Conservation (phyloP, 2,888 invertebrate genomes). For the Drosophila nr. medialis region DNA sequence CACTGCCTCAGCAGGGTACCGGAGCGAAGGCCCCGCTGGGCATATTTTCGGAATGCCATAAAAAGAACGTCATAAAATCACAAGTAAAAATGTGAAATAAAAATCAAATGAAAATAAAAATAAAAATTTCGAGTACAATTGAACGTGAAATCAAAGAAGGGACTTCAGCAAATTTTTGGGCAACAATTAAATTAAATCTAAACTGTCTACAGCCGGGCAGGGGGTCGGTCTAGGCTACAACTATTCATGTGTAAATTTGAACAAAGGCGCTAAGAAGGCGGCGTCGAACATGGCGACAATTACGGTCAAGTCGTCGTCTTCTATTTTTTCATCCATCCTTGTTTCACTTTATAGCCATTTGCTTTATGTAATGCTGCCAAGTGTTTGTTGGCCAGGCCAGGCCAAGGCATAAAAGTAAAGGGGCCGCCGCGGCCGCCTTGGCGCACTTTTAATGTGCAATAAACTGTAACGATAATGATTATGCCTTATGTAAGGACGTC, state of each 20-base stretch:
- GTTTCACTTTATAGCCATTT: slow-evolving; percentile 77
- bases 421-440: slow-evolving; percentile 55
- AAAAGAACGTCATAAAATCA: slow-evolving; percentile 56
- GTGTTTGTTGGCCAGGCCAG: slow-evolving; percentile 59
- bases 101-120: slow-evolving; percentile 74
- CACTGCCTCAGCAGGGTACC: background rate
- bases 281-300: slow-evolving; percentile 68
- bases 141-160: slow-evolving; percentile 67
- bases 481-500: slow-evolving; percentile 66
- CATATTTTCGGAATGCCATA: slow-evolving; percentile 18
- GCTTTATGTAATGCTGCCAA: slow-evolving; percentile 76
- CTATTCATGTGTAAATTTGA: slow-evolving; percentile 79
- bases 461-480: slow-evolving; percentile 80
- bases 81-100: slow-evolving; percentile 64
- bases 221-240: slow-evolving; percentile 42
- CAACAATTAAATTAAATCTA: slow-evolving; percentile 78
- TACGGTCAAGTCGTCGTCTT: slow-evolving; percentile 54
- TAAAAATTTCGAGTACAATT: slow-evolving; percentile 70
- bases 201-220: slow-evolving; percentile 32
- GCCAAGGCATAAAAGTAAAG: slow-evolving; percentile 71
- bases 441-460: slow-evolving; percentile 80
- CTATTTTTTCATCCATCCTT: slow-evolving; percentile 50
- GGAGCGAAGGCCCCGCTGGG: background rate
- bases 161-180: slow-evolving; percentile 50
- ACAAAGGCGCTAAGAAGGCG: slow-evolving; percentile 48